Conservation (phyloP, 2,888 invertebrate species). For the Charanyca ferruginea region DNA sequence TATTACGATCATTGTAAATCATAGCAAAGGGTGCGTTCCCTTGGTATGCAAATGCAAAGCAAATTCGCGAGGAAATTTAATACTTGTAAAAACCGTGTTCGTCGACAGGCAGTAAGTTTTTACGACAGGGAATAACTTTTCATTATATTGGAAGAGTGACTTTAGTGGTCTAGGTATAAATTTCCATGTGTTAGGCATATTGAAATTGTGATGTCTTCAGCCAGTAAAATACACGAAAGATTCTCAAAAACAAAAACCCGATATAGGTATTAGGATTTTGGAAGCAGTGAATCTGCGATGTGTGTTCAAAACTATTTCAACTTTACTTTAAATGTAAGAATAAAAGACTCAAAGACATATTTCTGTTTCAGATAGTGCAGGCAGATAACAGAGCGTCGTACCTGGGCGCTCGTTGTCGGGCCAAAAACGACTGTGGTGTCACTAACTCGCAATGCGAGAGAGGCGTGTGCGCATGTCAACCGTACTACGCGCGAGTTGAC, state of each 20-base stretch:
- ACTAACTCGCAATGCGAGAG: conserved; percentile 92
- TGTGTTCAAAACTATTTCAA: background rate
- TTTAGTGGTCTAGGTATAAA: conserved; percentile 15
- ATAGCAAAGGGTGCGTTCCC: conserved; percentile 60
- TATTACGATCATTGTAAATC: conserved; percentile 69
- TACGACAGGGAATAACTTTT: conserved; percentile 44
- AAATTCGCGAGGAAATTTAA: conserved; percentile 52
- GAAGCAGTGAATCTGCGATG: no score
- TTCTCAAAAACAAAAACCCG: background rate
- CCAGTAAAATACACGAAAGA: no score
- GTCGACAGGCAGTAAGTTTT: conserved; percentile 49
- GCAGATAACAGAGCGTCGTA: conserved; percentile 74
- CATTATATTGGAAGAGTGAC: conserved; percentile 21
- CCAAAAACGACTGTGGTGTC: conserved; percentile 92
- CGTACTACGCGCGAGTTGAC: conserved; percentile 95
- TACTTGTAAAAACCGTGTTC: conserved; percentile 50
- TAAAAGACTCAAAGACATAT: conserved; percentile 14
- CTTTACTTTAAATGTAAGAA: background rate
- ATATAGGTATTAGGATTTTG: no score
- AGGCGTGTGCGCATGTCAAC: conserved; percentile 95
- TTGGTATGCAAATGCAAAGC: conserved; percentile 63
- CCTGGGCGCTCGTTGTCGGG: conserved; percentile 92
- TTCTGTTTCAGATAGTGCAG: conserved; percentile 76
- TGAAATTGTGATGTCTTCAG: background rate
- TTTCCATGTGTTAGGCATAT: conserved; percentile 1